Conservation (phyloP, 2,888 invertebrate species). For the Helicoverpa assulta region DNA sequence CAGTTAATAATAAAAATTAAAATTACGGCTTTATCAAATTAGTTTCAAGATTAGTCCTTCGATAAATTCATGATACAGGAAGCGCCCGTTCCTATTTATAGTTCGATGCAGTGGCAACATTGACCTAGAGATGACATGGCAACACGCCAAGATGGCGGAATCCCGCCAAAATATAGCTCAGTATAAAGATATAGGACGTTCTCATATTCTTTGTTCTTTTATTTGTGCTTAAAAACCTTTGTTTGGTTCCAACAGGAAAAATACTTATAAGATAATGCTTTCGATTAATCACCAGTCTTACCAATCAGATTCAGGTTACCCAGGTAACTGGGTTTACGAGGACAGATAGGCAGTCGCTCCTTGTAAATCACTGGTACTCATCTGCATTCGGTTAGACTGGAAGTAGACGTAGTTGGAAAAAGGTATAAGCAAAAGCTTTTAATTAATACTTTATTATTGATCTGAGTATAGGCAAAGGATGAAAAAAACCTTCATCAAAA, state of each 20-base stretch:
- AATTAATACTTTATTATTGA: no score
- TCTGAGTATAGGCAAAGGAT: no score
- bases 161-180: slow-evolving; percentile 34
- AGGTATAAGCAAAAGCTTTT: no score
- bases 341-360: no score
- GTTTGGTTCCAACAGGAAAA: neutral
- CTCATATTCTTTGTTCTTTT: slow-evolving; percentile 19
- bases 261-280: no score
- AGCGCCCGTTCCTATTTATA: slow-evolving; percentile 28
- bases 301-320: no score
- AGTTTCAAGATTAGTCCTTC: neutral
- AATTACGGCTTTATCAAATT: neutral
- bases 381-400: no score
- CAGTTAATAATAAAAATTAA: neutral
- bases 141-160: slow-evolving; percentile 46
- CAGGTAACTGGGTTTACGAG: no score
- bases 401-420: no score
- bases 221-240: slow-evolving; percentile 7
- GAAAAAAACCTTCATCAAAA: no score
- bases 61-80: slow-evolving; percentile 23
- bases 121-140: slow-evolving; percentile 59
- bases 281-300: no score
- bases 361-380: no score
- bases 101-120: slow-evolving; percentile 43
- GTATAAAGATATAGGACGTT: slow-evolving; percentile 1